Base-by-base conservation (phyloP, 2,888 invertebrate species). In the Apamea epomidion region DNA sequence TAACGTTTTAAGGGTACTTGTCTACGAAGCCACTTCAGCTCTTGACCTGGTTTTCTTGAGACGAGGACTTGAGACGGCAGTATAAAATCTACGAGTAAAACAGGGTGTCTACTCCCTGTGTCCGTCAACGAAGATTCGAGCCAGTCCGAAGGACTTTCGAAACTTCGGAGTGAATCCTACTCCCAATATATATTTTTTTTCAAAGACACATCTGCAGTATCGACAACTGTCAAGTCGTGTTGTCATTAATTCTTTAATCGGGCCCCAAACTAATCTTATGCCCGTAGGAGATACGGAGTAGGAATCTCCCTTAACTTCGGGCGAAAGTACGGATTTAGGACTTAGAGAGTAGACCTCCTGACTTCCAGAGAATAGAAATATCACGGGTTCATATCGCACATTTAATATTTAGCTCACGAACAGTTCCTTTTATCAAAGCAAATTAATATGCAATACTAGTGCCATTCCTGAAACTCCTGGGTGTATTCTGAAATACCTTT, bases 361-460 rank as follows among this genome's bases (percentile, higher is more conserved):
- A 25, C 10, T 54, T 51, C 7, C 32, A 42, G 29, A 62, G 71
- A 68, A 37, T 42, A 71, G 48, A 67, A 70, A 67, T 71, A 76
- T 83, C 75, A 74, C n/a, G 0, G 14, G 32, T 54, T 65, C 51
- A 76, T 78, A 86, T 84, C 60, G 42, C 60, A 10, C 14, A 25
- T 14, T 85, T 73, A 70, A 75, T 72, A 85, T 85, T 77, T 67
- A 73, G 58, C 67, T 70, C 85, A 85, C 88, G 81, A 75, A 25
- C 67, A 77, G 65, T 87, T 80, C 77, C 72, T 84, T 85, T 87
- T 76, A 87, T 60, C 51, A 68, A 76, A 5, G n/a, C 45, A 67
- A 87, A 87, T 85, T 87, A 87, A 87, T 84, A 85, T 85, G 88
- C 85, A 73, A 85, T 85, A 80, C 75, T 78, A 84, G 85, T 87